phyloP scores from a whole-genome alignment of 2,113 vertebrate species.

The Mus musculus region DNA sequence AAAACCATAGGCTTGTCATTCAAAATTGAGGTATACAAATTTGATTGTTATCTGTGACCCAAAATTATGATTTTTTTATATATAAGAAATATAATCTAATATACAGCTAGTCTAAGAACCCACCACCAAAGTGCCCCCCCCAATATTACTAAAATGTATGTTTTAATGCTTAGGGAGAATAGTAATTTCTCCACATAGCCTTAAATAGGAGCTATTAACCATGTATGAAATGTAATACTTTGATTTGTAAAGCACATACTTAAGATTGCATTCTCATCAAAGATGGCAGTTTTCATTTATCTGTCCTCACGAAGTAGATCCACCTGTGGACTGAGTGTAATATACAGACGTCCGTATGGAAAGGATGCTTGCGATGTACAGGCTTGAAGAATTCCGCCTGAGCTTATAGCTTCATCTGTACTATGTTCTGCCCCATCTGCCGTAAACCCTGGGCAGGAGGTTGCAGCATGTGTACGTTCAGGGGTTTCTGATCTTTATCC shows the following conservation, averaged over 20 bases:
- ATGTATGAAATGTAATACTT: background rate
- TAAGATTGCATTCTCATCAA: conserved; percentile 17
- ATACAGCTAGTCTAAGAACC: conserved; percentile 5
- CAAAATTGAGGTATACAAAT: conserved; percentile 54
- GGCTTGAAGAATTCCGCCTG: background rate
- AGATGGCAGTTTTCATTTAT: conserved; percentile 21
- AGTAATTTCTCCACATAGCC: background rate
- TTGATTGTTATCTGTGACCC: background rate
- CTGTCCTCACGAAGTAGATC: background rate
- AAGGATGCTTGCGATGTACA: background rate
- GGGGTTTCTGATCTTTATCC: conserved; percentile 19
- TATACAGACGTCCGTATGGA: background rate
- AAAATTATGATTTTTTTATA: conserved; percentile 4
- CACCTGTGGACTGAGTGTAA: background rate
- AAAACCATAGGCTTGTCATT: background rate
- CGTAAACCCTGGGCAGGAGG: background rate
- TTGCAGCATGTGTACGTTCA: background rate
- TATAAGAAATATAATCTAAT: conserved; percentile 32
- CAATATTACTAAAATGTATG: background rate
- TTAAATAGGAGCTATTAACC: background rate
- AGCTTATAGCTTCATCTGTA: conserved; percentile 1
- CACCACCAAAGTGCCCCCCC: background rate
- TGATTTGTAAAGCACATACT: background rate
- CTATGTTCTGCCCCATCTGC: background rate
- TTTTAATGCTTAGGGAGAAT: conserved; percentile 10